phyloP scores from a whole-genome alignment of 64 coral and sea anemone species.

The Platygyra sinensis region DNA sequence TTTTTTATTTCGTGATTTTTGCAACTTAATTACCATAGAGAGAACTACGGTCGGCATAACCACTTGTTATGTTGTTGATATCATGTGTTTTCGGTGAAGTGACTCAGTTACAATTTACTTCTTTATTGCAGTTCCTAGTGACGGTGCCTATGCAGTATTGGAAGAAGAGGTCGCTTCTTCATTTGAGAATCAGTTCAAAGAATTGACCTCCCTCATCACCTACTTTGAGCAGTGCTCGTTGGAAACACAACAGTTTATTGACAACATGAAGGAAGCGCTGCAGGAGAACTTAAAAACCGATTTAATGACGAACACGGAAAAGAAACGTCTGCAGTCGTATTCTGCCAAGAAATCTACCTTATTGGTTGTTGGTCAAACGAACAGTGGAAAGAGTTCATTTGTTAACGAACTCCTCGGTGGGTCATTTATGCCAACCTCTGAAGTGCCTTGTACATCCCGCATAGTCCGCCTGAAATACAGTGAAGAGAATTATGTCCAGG shows the following conservation, averaged over 20 bases:
- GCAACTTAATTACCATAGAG: too few species aligned
- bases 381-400: conserved; percentile 68
- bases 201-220: conserved; percentile 24
- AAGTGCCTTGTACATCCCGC: conserved; percentile 65
- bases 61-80: too few species aligned
- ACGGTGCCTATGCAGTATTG: neutral
- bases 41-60: too few species aligned
- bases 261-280: neutral
- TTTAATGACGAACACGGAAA: conserved; percentile 35
- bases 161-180: neutral
- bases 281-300: neutral
- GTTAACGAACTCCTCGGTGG: conserved; percentile 69
- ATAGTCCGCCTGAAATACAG: conserved; percentile 61
- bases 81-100: too few species aligned
- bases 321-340: conserved; percentile 8
- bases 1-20: too few species aligned
- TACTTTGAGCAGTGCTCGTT: conserved; percentile 13
- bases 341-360: conserved; percentile 48
- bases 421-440: conserved; percentile 52
- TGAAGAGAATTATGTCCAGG: conserved; percentile 25
- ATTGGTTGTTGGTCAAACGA: conserved; percentile 62
- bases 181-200: conserved; percentile 39
- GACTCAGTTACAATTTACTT: neutral
- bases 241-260: conserved; percentile 10
- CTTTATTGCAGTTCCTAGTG: neutral